Evolutionary conservation across 2,113 vertebrate genomes (phyloP).

Genomic region (Tetrax tetrax): DNA sequence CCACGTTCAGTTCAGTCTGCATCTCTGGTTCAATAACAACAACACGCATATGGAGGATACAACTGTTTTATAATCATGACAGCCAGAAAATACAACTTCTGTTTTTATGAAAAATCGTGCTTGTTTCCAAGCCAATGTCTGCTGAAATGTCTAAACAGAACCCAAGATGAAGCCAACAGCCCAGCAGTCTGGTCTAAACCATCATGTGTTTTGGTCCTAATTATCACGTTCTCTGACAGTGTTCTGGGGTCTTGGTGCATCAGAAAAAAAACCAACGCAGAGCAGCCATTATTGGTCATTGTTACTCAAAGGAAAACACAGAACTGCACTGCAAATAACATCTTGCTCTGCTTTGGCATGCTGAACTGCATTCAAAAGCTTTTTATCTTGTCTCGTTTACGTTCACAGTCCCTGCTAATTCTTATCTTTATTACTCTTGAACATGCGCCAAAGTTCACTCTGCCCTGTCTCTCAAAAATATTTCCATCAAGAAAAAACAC

Average conservation of each 20-base stretch:
- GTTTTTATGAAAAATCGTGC: background rate
- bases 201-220: background rate
- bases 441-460: background rate
- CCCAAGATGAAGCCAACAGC: background rate
- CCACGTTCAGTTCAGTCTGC: background rate
- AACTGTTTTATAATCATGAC: background rate
- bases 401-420: background rate
- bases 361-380: background rate
- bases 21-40: background rate
- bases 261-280: background rate
- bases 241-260: background rate
- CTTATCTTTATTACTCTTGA: slow-evolving; percentile 43
- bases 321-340: background rate
- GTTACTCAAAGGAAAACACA: background rate
- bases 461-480: background rate
- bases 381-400: slow-evolving; percentile 16
- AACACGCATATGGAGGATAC: background rate
- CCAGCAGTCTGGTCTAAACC: background rate
- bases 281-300: background rate
- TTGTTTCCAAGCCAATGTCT: background rate
- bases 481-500: background rate
- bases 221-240: background rate
- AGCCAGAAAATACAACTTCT: background rate
- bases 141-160: background rate
- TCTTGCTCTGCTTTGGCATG: background rate